A percentile compares a stretch with the other conserved stretches of the same genome.
phyloP scores from a whole-genome alignment of 2,113 vertebrate species.

The Rattus norvegicus region GRCr8 NC_086031.1:65894001-65894500 shows the following conservation, averaged over 20 bases:
- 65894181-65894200: not conserved
- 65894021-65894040: not conserved
- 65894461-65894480: too few species aligned
- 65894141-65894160: not conserved
- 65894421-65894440: not conserved
- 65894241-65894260: not conserved
- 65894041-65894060: not conserved
- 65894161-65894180: not conserved
- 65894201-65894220: too few species aligned
- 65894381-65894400: slow-evolving; percentile 17
- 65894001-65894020: not conserved
- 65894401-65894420: not conserved
- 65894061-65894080: not conserved
- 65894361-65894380: not conserved
- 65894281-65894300: not conserved
- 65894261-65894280: not conserved
- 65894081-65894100: not conserved
- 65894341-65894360: not conserved
- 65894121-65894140: not conserved
- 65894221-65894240: not conserved
- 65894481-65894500: too few species aligned
- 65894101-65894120: not conserved
- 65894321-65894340: not conserved
- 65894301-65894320: not conserved
- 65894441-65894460: slow-evolving; percentile 15